Evolutionary conservation across 2,888 invertebrate genomes (phyloP).

Genomic region (Andricus curvator): DNA sequence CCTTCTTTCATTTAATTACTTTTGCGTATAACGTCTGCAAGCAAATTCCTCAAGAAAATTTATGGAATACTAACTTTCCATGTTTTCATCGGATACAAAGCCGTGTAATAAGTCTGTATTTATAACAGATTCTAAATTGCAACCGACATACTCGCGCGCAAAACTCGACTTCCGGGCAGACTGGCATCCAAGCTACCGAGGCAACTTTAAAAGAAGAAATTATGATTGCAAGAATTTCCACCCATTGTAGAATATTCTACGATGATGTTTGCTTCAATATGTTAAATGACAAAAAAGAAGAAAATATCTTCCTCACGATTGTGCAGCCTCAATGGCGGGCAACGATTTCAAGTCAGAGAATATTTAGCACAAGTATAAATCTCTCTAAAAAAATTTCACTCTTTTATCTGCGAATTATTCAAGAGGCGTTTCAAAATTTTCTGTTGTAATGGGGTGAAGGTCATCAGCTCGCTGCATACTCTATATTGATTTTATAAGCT

Average conservation of each 20-base stretch:
- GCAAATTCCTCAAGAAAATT: background rate
- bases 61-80: slow-evolving; percentile 6
- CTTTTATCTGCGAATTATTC: background rate
- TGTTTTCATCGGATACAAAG: background rate
- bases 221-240: background rate
- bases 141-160: background rate
- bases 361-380: background rate
- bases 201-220: background rate
- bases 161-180: slow-evolving; percentile 9
- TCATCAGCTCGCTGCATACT: background rate
- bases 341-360: background rate
- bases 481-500: slow-evolving; percentile 1
- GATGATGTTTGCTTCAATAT: background rate
- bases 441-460: slow-evolving; percentile 10
- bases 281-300: background rate
- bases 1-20: too few relatives aligned
- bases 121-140: slow-evolving; percentile 18
- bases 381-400: background rate
- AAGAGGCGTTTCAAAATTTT: background rate
- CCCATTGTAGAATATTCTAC: background rate
- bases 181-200: slow-evolving; percentile 2
- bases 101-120: background rate
- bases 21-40: too few relatives aligned
- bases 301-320: background rate
- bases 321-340: background rate